phyloP scores from a whole-genome alignment of 1,140 invertebrate species.

The Sogatella furcifera region DNA sequence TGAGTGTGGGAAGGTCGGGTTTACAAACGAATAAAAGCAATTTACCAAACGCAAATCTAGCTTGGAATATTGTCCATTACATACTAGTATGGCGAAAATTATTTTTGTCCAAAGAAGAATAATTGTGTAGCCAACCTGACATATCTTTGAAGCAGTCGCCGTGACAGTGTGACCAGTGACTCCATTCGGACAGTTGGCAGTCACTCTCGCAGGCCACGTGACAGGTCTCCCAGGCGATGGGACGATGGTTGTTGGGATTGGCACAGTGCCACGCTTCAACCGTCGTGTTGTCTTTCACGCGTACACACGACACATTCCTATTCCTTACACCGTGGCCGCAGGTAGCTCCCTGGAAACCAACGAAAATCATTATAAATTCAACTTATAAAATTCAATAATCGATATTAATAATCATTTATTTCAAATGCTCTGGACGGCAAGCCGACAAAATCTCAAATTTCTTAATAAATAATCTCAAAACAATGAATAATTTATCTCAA shows the following conservation, averaged over 20 bases:
- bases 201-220: conserved; percentile 42
- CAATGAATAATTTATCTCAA: too few species aligned
- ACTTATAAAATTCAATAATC: too few species aligned
- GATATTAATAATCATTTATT: too few species aligned
- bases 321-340: conserved; percentile 35
- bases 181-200: conserved; percentile 44
- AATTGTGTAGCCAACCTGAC: conserved; percentile 16
- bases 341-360: conserved; percentile 30
- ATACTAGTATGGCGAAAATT: too few species aligned
- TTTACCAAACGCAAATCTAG: too few species aligned
- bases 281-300: conserved; percentile 26
- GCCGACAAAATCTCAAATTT: too few species aligned
- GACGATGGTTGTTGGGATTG: conserved; percentile 20
- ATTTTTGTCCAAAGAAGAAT: too few species aligned
- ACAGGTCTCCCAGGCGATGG: conserved; percentile 33
- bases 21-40: too few species aligned
- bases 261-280: conserved; percentile 28
- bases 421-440: too few species aligned
- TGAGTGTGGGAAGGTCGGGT: too few species aligned
- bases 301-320: conserved; percentile 34
- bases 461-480: too few species aligned
- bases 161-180: conserved; percentile 40
- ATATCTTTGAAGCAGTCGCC: conserved; percentile 27
- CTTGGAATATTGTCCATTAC: too few species aligned
- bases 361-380: neutral